These are phyloP conservation scores for Colletes latitarsis DNA, from an alignment of 1,140 invertebrate species.

Conservation along the genomic window DNA sequence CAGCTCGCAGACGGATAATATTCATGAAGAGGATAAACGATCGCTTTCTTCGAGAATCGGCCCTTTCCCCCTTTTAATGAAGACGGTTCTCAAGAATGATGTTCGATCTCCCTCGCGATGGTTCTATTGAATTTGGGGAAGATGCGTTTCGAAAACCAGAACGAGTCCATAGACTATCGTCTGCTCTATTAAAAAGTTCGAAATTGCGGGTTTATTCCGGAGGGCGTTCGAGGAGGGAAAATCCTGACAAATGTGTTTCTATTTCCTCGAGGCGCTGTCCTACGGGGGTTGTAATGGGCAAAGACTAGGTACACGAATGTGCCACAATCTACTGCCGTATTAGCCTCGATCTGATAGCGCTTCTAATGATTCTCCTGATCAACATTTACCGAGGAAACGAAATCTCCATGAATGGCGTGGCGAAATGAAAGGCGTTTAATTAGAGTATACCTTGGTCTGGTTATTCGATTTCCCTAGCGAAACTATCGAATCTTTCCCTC, in stretches of 20 bases:
- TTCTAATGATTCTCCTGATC: conserved; percentile 16
- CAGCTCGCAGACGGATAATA: conserved; percentile 4
- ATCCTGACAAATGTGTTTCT: background rate
- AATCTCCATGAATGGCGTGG: background rate
- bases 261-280: background rate
- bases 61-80: conserved; percentile 3
- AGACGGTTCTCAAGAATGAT: background rate
- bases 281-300: conserved; percentile 9
- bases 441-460: background rate
- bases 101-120: background rate
- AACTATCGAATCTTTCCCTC: background rate
- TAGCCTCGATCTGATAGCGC: conserved; percentile 35
- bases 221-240: background rate
- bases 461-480: too few species aligned
- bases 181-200: background rate
- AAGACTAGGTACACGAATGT: conserved; percentile 26
- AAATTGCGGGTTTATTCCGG: background rate
- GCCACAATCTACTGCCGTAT: conserved; percentile 30
- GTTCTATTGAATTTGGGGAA: background rate
- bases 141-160: too few species aligned
- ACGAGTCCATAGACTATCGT: too few species aligned
- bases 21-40: conserved; percentile 5
- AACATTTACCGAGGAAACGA: conserved; percentile 20
- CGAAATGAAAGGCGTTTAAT: conserved; percentile 8
- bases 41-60: background rate